Percentiles rank a stretch among this genome's conserved stretches.
Evolutionary conservation across 2,888 invertebrate species (phyloP).

Genomic region (Ceriagrion tenellum): DNA sequence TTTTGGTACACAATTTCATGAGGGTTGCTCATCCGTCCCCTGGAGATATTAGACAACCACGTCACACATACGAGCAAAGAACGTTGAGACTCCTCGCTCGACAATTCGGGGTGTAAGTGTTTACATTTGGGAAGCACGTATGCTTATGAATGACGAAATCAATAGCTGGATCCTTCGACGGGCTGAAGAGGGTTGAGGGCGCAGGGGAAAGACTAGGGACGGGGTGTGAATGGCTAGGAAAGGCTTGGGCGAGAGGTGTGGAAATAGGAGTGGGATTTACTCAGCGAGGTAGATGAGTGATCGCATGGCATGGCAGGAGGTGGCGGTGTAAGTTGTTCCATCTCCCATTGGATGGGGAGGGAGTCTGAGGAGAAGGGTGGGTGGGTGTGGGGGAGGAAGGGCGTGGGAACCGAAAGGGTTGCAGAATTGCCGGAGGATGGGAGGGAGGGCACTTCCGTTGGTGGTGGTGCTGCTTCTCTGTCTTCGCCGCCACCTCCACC

Average conservation of each 20-base stretch:
- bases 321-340: conserved; percentile 44
- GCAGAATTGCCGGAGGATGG: conserved; percentile 39
- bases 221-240: background rate
- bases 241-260: background rate
- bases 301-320: background rate
- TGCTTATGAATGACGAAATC: background rate
- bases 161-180: background rate
- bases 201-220: background rate
- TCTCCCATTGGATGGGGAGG: background rate
- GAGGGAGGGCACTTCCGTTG: conserved; percentile 7
- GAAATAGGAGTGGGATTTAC: background rate
- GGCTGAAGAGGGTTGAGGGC: background rate
- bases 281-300: conserved; percentile 8
- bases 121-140: background rate
- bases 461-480: no score
- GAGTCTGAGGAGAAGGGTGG: no score
- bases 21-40: no score
- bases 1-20: no score
- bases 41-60: no score
- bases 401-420: conserved; percentile 59
- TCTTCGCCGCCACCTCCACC: no score
- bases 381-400: background rate
- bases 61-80: no score
- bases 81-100: no score
- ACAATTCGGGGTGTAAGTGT: background rate